Conservation (phyloP, 37 sponge, comb jelly and placozoan genomes). For the Halisarca cf. caerulea region DNA sequence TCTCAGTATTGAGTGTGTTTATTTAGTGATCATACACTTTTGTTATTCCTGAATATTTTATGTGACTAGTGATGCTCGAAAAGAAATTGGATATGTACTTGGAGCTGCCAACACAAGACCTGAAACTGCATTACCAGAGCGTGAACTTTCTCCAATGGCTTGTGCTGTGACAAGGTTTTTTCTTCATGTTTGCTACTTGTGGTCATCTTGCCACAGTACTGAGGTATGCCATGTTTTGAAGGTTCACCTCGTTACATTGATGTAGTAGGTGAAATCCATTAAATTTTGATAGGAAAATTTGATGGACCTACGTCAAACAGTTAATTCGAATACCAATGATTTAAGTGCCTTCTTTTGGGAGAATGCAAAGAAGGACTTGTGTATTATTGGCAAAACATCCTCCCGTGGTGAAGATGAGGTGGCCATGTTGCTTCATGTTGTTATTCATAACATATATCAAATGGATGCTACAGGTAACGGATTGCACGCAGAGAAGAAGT, state of each 20-base stretch:
- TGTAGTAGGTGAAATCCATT: too few species aligned
- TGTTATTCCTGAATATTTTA: neutral
- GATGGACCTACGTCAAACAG: neutral
- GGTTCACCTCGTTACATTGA: too few species aligned
- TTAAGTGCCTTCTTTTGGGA: constrained; percentile 1
- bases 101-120: neutral
- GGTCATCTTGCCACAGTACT: constrained; percentile 17
- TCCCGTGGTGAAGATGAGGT: neutral
- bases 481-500: too few species aligned
- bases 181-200: constrained; percentile 4
- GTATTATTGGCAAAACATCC: neutral
- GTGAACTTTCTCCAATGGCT: neutral
- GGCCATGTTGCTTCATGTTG: neutral
- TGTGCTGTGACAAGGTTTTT: constrained; percentile 29
- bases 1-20: neutral
- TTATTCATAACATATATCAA: too few species aligned
- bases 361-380: neutral
- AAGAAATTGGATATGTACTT: constrained; percentile 4
- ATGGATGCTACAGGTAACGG: too few species aligned
- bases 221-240: too few species aligned
- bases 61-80: neutral
- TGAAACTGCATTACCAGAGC: neutral
- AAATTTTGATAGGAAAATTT: too few species aligned
- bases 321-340: neutral
- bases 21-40: neutral